Evolutionary conservation across 1,140 invertebrate genomes (phyloP), one percentile per base, ranked within the genome.

Genomic region (Drosophila gunungcola): DNA sequence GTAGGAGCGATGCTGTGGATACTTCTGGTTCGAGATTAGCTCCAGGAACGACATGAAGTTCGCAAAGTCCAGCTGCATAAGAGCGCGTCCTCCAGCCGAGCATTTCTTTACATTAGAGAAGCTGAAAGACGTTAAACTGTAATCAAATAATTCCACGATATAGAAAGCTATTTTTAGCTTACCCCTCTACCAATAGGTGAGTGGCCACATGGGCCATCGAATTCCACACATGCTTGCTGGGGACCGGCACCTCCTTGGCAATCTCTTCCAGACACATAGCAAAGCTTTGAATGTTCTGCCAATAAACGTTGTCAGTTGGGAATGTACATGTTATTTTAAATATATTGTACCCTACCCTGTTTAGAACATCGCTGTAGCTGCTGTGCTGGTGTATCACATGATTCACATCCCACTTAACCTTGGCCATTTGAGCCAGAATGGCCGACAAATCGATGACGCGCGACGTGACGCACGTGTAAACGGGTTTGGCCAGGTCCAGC

Each of bases 21-120:
- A 98, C 91, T 96, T 95, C 11, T 97, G 81, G 9, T 94, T 94
- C 0, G 97, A 96, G 13, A 99, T 95, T 82, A 96, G 95, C 92
- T 99, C 98, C 38, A 99, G 94, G 88, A 99, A 98, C 9, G 96
- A 96, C 54, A 98, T 94, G 63, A 99, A 95, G 91, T 99, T 98
- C 25, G 98, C 97, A 92, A 98, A 99, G 94, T 99, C 99, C 3
- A 99, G 93, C 91, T 99, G 98, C 98, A 99, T 99, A 3, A 99
- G 92, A 0, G 97, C 98, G 65, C 98, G 93, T 1, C 99, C 99
- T 74, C 98, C 98, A 77, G 98, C 98, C 0, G 98, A 97, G 93
- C 99, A 99, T 92, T 98, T 99, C 77, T 96, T 97, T 1, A 97
- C 97, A 88, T 95, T 96, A 6, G 97, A 95, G 93, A 97, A 99